Conservation (phyloP, 2,113 vertebrate genomes). For the Terrapene triunguis region DNA sequence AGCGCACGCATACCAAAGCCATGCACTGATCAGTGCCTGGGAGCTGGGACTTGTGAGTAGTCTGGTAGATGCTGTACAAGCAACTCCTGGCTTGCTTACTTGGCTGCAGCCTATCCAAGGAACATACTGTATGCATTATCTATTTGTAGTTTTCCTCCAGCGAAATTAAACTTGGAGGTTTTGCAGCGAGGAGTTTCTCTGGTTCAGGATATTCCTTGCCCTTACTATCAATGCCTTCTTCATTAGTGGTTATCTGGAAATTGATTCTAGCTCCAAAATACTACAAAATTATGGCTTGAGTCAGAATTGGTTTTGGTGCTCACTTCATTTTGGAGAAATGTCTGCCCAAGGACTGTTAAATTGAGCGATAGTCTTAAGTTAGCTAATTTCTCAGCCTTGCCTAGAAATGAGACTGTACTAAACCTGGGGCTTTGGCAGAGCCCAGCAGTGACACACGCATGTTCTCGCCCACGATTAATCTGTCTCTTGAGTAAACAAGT, state of each 20-base stretch:
- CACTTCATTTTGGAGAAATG: not conserved
- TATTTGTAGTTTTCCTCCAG: not conserved
- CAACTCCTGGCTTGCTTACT: not conserved
- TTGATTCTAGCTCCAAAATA: not conserved
- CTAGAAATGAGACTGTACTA: not conserved
- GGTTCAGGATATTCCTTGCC: not conserved
- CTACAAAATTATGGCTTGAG: not conserved
- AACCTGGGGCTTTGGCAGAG: accelerated
- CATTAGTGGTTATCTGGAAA: not conserved
- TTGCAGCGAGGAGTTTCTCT: not conserved
- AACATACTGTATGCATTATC: not conserved
- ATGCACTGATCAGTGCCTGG: not conserved
- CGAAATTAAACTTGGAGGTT: not conserved
- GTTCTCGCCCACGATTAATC: not conserved
- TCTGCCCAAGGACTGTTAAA: not conserved
- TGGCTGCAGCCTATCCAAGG: not conserved
- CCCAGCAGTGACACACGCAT: not conserved
- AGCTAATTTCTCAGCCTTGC: not conserved
- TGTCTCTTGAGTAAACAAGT: not conserved
- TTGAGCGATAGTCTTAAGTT: not conserved
- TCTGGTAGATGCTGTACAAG: accelerated
- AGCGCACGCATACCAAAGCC: not conserved
- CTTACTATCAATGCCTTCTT: not conserved
- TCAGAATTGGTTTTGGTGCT: not conserved
- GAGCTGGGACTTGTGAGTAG: not conserved